Evolutionary conservation across 2,113 vertebrate genomes (phyloP).

Genomic region (Cyprinodon variegatus): DNA sequence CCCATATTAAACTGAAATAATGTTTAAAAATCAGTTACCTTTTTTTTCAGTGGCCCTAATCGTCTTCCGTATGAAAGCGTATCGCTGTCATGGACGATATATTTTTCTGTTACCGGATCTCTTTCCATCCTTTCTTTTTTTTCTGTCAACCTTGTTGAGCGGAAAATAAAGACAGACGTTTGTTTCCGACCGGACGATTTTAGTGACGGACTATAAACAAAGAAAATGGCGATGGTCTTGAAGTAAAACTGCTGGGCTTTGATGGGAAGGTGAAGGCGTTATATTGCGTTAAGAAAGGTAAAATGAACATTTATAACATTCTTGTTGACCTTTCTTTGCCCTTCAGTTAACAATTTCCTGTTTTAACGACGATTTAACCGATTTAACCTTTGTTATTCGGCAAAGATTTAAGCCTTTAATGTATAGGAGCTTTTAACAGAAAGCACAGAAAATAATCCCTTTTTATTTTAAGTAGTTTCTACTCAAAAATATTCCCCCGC

Average conservation of each 20-base stretch:
- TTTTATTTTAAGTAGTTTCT: neutral
- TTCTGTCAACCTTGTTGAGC: neutral
- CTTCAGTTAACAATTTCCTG: accelerated
- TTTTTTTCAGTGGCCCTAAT: no score
- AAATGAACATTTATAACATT: neutral
- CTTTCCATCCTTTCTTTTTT: no score
- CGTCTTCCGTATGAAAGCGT: no score
- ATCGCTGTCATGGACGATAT: no score
- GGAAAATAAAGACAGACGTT: no score
- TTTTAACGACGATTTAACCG: no score
- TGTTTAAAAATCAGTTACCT: no score
- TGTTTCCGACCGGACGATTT: constrained; percentile 58
- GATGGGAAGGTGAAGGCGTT: constrained; percentile 11
- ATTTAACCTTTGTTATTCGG: neutral
- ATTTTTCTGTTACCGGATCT: no score
- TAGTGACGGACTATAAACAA: constrained; percentile 68
- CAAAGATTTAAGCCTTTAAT: neutral
- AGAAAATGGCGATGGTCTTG: constrained; percentile 48
- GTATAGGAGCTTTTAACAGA: neutral
- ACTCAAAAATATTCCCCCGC: neutral
- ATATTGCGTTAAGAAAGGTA: constrained; percentile 7
- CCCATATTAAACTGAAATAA: no score
- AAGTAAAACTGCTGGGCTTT: neutral
- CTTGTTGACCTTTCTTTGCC: accelerated
- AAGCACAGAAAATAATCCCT: neutral